phyloP scores from a whole-genome alignment of 2,797 vertebrate species.

The Trachurus trachurus region DNA sequence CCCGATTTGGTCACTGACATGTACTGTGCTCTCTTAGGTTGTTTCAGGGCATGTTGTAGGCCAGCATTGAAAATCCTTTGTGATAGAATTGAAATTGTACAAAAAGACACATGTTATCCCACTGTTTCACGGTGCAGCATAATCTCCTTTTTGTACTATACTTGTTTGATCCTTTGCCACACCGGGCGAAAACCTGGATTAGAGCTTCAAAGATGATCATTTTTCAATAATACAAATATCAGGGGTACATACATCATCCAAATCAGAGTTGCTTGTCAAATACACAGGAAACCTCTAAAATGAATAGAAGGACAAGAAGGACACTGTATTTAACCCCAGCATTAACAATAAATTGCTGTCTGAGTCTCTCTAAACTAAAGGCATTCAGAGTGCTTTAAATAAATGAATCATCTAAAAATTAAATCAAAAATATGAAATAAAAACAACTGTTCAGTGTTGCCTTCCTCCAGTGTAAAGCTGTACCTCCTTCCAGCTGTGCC shows the following conservation, averaged over 20 bases:
- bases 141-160: conserved; percentile 33
- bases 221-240: neutral
- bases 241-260: neutral
- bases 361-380: neutral
- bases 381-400: neutral
- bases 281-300: neutral
- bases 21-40: neutral
- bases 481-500: neutral
- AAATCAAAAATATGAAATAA: neutral
- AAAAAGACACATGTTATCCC: conserved; percentile 12
- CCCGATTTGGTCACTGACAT: conserved; percentile 7
- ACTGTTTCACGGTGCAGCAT: neutral
- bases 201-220: neutral
- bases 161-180: conserved; percentile 36
- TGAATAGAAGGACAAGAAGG: neutral
- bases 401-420: neutral
- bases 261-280: neutral
- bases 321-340: neutral
- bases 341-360: neutral
- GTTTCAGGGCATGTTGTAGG: conserved; percentile 6
- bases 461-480: neutral
- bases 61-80: neutral
- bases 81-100: conserved; percentile 14
- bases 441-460: neutral
- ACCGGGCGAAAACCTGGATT: neutral